Conservation (phyloP, 2,888 invertebrate species). For the Habrosyne pyritoides region DNA sequence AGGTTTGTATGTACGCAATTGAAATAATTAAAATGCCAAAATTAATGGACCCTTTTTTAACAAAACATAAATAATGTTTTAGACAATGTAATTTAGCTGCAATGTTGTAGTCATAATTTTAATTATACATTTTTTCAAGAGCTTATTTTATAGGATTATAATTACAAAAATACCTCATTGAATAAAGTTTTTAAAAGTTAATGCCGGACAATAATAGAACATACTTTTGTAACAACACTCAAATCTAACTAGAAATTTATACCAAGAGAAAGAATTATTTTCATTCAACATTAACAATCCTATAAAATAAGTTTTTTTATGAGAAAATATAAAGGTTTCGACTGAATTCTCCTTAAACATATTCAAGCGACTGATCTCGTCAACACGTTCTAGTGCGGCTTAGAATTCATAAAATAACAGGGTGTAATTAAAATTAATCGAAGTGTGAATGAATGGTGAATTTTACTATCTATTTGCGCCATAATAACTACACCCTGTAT, state of each 20-base stretch:
- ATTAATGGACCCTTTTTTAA: conserved; percentile 37
- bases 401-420: conserved; percentile 24
- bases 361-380: conserved; percentile 42
- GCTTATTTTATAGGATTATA: conserved; percentile 31
- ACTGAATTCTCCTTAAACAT: conserved; percentile 46
- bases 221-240: neutral
- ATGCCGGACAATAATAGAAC: neutral
- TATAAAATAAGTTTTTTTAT: conserved; percentile 30
- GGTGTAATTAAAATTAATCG: conserved; percentile 11
- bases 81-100: conserved; percentile 34
- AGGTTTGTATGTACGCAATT: conserved; percentile 36
- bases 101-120: conserved; percentile 33
- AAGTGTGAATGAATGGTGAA: conserved; percentile 12
- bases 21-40: conserved; percentile 45
- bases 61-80: conserved; percentile 23
- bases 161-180: neutral
- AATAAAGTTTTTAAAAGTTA: neutral
- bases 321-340: conserved; percentile 32
- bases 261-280: neutral
- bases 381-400: conserved; percentile 27
- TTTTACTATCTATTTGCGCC: neutral
- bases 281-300: conserved; percentile 14
- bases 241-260: neutral
- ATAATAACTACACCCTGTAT: neutral
- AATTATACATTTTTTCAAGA: conserved; percentile 14